A percentile compares a stretch with the other conserved stretches of the same genome.
These are phyloP conservation scores for Drosophila meridionalis DNA, from an alignment of 2,888 invertebrate species.

Conservation along the genomic window DNA sequence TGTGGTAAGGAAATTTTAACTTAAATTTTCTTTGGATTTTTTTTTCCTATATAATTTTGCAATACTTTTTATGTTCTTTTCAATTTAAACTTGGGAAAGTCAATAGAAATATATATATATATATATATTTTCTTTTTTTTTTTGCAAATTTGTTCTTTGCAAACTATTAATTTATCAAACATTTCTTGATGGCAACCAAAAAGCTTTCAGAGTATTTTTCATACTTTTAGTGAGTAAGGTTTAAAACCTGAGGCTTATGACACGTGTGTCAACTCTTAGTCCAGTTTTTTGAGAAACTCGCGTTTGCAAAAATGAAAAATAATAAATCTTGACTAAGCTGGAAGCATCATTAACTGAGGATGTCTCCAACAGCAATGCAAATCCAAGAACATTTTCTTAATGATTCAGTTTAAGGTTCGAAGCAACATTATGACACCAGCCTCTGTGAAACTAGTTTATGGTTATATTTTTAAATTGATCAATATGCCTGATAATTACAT, in stretches of 20 bases:
- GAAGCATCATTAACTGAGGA: neutral
- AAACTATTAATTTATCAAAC: neutral
- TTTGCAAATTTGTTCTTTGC: neutral
- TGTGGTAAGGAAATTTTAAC: too few relatives aligned
- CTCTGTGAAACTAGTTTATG: neutral
- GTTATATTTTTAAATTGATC: too few relatives aligned
- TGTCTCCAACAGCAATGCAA: neutral
- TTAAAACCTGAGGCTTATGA: neutral
- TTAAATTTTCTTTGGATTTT: too few relatives aligned
- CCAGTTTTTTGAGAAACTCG: neutral
- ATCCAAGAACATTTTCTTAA: neutral
- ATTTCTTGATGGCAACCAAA: neutral
- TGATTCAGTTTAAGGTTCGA: neutral
- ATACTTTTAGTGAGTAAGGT: neutral
- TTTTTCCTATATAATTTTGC: too few relatives aligned
- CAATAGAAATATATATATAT: too few relatives aligned
- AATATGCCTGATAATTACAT: too few relatives aligned
- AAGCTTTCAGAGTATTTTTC: neutral
- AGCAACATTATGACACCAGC: neutral
- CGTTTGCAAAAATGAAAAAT: neutral
- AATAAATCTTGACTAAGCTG: neutral
- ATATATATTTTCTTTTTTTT: neutral
- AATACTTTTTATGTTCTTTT: too few relatives aligned
- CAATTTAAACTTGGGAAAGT: too few relatives aligned
- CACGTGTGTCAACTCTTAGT: neutral